These are phyloP conservation scores for Gandaritis pyraliata DNA, from an alignment of 2,888 invertebrate species.

Conservation along the genomic window DNA sequence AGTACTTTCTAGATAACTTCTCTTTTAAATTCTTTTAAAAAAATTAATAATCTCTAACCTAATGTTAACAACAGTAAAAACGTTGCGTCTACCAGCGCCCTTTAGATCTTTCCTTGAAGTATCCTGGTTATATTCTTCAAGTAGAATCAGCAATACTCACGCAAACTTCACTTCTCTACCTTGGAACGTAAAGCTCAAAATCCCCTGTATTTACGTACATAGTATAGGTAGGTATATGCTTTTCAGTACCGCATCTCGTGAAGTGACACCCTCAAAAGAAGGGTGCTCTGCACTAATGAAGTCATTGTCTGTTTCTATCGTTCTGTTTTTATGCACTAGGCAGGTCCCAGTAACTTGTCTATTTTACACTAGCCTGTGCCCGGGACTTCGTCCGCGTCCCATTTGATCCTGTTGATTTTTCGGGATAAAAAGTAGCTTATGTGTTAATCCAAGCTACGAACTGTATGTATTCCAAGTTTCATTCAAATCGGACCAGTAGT, in stretches of 20 bases:
- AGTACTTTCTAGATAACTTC: no score
- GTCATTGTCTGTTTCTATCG: slow-evolving; percentile 65
- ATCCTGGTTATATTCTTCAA: slow-evolving; percentile 15
- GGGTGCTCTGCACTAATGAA: slow-evolving; percentile 75
- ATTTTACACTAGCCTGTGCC: not conserved
- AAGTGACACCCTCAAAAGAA: slow-evolving; percentile 68
- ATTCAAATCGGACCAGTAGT: no score
- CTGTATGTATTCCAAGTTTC: no score
- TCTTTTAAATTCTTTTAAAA: no score
- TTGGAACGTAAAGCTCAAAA: slow-evolving; percentile 1
- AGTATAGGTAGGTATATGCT: slow-evolving; percentile 27
- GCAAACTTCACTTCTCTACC: slow-evolving; percentile 3
- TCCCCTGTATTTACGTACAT: slow-evolving; percentile 10
- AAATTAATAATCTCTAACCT: no score
- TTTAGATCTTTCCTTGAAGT: slow-evolving; percentile 14
- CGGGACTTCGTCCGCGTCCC: no score
- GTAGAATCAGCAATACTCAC: slow-evolving; percentile 15
- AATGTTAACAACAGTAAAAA: slow-evolving; percentile 6
- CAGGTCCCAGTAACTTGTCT: not conserved
- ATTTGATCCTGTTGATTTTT: no score
- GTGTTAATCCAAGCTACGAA: no score
- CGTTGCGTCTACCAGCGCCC: slow-evolving; percentile 10
- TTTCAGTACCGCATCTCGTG: slow-evolving; percentile 50
- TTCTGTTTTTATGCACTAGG: slow-evolving; percentile 28
- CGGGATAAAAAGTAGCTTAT: no score